Evolutionary conservation across 2,113 vertebrate genomes (phyloP).

Genomic region (Phaethornis superciliosus): DNA sequence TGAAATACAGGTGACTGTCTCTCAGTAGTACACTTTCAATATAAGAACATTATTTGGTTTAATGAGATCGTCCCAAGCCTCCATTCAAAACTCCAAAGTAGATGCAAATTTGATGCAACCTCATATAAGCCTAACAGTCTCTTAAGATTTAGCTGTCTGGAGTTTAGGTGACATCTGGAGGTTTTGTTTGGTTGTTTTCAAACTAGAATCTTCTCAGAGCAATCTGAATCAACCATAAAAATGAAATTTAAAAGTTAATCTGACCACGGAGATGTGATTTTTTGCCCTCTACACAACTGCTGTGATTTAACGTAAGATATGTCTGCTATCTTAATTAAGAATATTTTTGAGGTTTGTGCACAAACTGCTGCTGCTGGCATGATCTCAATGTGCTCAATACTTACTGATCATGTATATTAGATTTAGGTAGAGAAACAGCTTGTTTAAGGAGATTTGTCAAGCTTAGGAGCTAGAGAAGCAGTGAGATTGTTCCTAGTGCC

Average conservation of each 20-base stretch:
- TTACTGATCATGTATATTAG: background rate
- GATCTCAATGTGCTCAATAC: background rate
- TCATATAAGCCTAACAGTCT: background rate
- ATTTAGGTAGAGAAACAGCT: background rate
- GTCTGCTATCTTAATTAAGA: background rate
- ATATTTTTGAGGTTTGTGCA: background rate
- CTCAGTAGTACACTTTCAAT: background rate
- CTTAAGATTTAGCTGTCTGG: background rate
- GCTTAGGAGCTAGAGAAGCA: background rate
- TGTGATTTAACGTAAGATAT: background rate
- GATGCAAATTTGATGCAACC: background rate
- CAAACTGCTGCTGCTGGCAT: background rate
- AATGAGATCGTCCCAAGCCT: background rate
- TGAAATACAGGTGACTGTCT: background rate
- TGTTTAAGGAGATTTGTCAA: background rate
- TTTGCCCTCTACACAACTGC: background rate
- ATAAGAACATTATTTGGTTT: background rate
- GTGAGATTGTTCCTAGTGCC: background rate
- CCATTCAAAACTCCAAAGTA: background rate
- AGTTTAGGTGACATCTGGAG: background rate
- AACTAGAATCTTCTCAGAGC: background rate
- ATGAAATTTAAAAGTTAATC: background rate
- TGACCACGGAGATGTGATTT: background rate
- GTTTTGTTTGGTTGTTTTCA: background rate
- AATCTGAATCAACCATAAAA: background rate